A percentile compares a stretch with the other conserved stretches of the same genome.
phyloP scores from a whole-genome alignment of 2,888 invertebrate genomes.

The Colostygia pectinataria region DNA sequence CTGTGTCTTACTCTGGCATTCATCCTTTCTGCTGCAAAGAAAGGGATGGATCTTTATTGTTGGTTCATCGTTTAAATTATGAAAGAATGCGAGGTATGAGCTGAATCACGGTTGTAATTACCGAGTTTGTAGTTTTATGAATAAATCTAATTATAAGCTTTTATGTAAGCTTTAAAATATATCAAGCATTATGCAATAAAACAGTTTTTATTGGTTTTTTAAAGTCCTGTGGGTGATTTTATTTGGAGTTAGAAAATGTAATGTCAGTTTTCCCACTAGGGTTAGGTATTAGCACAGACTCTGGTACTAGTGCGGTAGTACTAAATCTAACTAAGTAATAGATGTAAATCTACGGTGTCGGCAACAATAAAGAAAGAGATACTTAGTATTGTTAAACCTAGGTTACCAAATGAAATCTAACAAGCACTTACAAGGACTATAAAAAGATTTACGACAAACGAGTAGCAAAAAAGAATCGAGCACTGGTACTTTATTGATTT shows the following conservation, averaged over 20 bases:
- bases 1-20: conserved; percentile 53
- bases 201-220: too few relatives aligned
- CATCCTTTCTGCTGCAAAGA: conserved; percentile 43
- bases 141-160: conserved; percentile 19
- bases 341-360: too few relatives aligned
- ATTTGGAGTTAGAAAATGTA: too few relatives aligned
- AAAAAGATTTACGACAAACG: conserved; percentile 9
- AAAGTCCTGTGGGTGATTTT: too few relatives aligned
- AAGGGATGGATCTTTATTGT: conserved; percentile 61
- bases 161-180: too few relatives aligned
- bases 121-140: conserved; percentile 46
- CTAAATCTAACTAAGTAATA: too few relatives aligned
- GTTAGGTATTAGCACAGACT: too few relatives aligned
- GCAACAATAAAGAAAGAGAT: too few relatives aligned
- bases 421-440: neutral
- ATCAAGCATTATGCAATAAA: too few relatives aligned
- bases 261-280: too few relatives aligned
- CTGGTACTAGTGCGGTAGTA: too few relatives aligned
- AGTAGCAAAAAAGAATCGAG: conserved; percentile 21
- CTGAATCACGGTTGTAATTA: conserved; percentile 76
- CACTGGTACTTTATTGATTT: conserved; percentile 31
- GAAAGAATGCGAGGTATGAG: conserved; percentile 63
- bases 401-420: conserved; percentile 4
- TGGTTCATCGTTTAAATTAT: conserved; percentile 57
- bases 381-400: neutral